A percentile compares a stretch with the other conserved stretches of the same genome.
phyloP scores from a whole-genome alignment of 2,797 vertebrate species.

The Peromyscus nudipes region DNA sequence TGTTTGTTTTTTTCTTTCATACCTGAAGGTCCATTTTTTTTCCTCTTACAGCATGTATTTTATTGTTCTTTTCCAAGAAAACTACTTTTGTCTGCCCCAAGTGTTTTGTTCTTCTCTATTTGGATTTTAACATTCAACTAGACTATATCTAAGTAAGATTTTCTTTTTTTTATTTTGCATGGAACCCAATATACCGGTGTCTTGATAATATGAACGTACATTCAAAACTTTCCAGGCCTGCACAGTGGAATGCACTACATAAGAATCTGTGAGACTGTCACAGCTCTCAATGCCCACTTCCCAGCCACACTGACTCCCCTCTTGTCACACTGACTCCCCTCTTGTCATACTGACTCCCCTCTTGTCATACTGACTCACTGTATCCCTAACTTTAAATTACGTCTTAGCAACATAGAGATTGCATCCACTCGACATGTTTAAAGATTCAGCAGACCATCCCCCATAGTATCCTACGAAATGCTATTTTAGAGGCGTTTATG shows the following conservation, averaged over 20 bases:
- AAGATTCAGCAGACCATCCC: neutral
- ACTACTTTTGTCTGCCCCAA: neutral
- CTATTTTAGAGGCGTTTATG: neutral
- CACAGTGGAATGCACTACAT: neutral
- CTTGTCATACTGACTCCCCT: neutral
- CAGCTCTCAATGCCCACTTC: neutral
- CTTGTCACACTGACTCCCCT: too few relatives aligned
- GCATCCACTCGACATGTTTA: neutral
- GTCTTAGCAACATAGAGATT: neutral
- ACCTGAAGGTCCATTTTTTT: neutral
- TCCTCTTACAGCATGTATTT: neutral
- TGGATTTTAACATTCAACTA: neutral
- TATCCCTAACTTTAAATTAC: neutral
- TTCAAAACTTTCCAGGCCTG: neutral
- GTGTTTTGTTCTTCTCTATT: neutral
- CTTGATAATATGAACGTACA: neutral
- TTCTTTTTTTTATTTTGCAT: constrained; percentile 25
- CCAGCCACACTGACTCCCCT: too few relatives aligned
- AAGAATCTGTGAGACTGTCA: neutral
- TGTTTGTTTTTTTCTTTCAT: neutral
- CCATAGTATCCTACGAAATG: neutral
- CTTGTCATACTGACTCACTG: neutral
- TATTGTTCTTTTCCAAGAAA: constrained; percentile 1
- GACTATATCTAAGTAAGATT: neutral
- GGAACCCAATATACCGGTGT: neutral